Conservation (phyloP, 2,797 vertebrate genomes). For the Staurois parvus region DNA sequence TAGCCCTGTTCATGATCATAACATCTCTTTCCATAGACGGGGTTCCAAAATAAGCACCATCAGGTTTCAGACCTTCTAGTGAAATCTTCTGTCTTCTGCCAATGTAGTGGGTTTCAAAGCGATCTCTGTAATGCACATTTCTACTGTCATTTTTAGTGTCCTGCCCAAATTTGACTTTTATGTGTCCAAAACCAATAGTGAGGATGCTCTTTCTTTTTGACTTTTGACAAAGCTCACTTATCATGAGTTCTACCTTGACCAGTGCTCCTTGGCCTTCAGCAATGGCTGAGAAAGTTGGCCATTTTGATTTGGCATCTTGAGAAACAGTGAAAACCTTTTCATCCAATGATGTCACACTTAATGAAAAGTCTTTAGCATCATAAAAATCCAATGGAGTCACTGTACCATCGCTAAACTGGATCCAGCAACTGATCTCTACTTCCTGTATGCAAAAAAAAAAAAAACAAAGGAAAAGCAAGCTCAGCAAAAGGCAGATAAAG, state of each 20-base stretch:
- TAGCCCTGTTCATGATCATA: slow-evolving; percentile 75
- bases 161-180: slow-evolving; percentile 86
- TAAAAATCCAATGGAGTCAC: slow-evolving; percentile 91
- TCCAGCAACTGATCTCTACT: slow-evolving; percentile 89
- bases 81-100: slow-evolving; percentile 66
- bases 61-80: slow-evolving; percentile 64
- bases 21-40: slow-evolving; percentile 78
- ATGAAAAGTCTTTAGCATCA: slow-evolving; percentile 82
- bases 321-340: slow-evolving; percentile 86
- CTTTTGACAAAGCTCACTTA: slow-evolving; percentile 90
- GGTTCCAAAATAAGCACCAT: slow-evolving; percentile 65
- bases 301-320: slow-evolving; percentile 76
- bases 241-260: slow-evolving; percentile 87
- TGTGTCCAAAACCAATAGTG: slow-evolving; percentile 82
- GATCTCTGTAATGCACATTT: slow-evolving; percentile 67
- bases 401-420: slow-evolving; percentile 93
- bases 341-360: slow-evolving; percentile 85
- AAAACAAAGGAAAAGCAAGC: slow-evolving; percentile 25
- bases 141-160: slow-evolving; percentile 71
- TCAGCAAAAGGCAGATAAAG: slow-evolving; percentile 27
- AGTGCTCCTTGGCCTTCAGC: slow-evolving; percentile 86
- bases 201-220: slow-evolving; percentile 89
- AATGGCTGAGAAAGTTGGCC: slow-evolving; percentile 80
- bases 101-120: slow-evolving; percentile 54
- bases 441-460: slow-evolving; percentile 76